Conservation (phyloP, 2,888 invertebrate genomes). For the Pseudococcus longispinus region DNA sequence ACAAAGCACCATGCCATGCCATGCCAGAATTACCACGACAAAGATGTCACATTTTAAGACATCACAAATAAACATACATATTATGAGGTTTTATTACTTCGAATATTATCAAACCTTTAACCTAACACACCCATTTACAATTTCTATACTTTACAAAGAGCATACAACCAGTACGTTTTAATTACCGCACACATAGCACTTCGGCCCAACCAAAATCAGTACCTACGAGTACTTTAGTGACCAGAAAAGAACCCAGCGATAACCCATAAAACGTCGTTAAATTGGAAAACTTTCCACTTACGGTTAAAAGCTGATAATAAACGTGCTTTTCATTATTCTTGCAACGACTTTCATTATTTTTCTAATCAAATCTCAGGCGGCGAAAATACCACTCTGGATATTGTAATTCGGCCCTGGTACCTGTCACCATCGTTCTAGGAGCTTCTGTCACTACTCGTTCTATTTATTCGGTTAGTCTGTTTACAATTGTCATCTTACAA, state of each 20-base stretch:
- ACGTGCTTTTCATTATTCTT: neutral
- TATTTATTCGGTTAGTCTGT: conserved; percentile 21
- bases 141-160: no score
- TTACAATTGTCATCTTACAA: conserved; percentile 30
- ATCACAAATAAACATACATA: no score
- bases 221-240: neutral
- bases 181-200: no score
- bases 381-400: neutral
- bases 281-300: neutral
- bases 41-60: no score
- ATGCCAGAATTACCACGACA: no score
- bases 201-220: no score
- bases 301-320: neutral
- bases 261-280: neutral
- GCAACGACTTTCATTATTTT: neutral
- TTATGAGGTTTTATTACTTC: no score
- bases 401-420: neutral
- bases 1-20: no score
- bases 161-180: no score
- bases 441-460: neutral
- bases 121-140: no score
- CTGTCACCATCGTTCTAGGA: neutral
- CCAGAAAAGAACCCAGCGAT: neutral
- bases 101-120: no score
- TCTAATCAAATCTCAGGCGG: neutral